Conservation (phyloP, 2,797 vertebrate species). For the Astyanax mexicanus region DNA sequence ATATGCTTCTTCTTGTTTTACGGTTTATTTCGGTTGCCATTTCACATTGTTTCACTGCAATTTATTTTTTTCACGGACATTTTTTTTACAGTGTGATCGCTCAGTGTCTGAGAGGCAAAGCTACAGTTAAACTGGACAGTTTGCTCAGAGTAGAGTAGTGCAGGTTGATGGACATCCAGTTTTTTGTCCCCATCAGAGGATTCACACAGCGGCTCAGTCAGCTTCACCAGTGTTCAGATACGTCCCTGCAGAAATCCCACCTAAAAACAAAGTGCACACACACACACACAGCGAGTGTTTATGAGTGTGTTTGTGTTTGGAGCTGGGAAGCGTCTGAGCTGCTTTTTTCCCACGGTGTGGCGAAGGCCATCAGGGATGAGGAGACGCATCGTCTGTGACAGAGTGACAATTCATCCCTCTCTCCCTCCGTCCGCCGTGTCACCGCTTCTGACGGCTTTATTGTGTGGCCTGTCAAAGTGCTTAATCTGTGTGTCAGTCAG, state of each 20-base stretch:
- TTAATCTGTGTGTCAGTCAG: constrained; percentile 91
- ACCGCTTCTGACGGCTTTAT: constrained; percentile 91
- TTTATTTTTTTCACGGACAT: too few species aligned
- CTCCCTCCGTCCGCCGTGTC: constrained; percentile 90
- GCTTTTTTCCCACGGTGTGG: constrained; percentile 84
- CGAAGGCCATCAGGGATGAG: constrained; percentile 86
- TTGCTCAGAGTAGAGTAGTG: neutral
- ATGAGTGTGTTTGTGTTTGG: constrained; percentile 31
- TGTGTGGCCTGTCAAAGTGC: constrained; percentile 91
- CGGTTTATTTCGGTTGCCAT: too few species aligned
- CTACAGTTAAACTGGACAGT: too few species aligned
- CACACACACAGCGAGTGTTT: neutral
- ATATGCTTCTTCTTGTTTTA: too few species aligned
- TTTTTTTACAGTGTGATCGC: too few species aligned
- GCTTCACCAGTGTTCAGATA: constrained; percentile 2
- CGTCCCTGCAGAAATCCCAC: neutral
- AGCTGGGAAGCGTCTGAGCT: constrained; percentile 31
- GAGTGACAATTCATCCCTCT: constrained; percentile 89
- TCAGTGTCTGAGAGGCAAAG: too few species aligned
- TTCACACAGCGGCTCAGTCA: neutral
- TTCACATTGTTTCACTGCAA: too few species aligned
- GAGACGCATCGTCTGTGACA: constrained; percentile 86
- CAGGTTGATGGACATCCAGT: neutral
- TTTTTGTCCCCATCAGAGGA: neutral
- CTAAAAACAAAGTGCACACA: neutral